These are phyloP conservation scores for Trisateles emortualis DNA, from an alignment of 2,888 invertebrate genomes.

Conservation along the genomic window DNA sequence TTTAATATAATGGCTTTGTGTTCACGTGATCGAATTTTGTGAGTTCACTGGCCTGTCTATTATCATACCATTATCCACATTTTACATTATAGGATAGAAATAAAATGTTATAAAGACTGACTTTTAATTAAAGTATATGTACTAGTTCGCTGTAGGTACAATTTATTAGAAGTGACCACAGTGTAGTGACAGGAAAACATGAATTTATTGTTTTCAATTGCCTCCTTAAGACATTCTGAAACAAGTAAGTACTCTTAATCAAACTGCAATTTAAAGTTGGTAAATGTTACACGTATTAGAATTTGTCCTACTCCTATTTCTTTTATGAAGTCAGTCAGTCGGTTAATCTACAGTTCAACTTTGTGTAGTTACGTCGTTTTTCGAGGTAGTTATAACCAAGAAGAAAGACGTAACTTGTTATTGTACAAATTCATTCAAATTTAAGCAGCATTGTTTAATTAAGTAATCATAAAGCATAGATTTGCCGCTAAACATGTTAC, in stretches of 20 bases:
- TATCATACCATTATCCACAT: not conserved
- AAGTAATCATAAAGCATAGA: not conserved
- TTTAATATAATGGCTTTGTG: not conserved
- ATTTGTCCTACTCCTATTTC: not conserved
- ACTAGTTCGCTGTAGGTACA: not conserved
- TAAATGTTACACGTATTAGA: not conserved
- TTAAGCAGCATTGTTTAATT: not conserved
- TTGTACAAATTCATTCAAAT: not conserved
- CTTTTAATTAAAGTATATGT: not conserved
- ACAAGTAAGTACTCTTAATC: not conserved
- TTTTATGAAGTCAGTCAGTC: not conserved
- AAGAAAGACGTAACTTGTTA: not conserved
- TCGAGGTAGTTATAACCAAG: not conserved
- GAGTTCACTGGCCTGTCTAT: not conserved
- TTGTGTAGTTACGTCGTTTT: not conserved
- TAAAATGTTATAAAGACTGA: not conserved
- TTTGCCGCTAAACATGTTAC: slow-evolving; percentile 8
- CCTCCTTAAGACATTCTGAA: not conserved
- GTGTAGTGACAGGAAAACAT: slow-evolving; percentile 2
- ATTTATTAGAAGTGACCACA: slow-evolving; percentile 5
- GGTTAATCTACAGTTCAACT: not conserved
- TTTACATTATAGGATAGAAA: not conserved
- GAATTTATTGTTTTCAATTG: slow-evolving; percentile 5
- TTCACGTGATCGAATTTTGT: not conserved
- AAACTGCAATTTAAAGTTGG: not conserved